A percentile compares a stretch with the other conserved stretches of the same genome.
These are phyloP conservation scores for Brevimyrus niger DNA, from an alignment of 2,113 vertebrate species.

Conservation along the genomic window DNA sequence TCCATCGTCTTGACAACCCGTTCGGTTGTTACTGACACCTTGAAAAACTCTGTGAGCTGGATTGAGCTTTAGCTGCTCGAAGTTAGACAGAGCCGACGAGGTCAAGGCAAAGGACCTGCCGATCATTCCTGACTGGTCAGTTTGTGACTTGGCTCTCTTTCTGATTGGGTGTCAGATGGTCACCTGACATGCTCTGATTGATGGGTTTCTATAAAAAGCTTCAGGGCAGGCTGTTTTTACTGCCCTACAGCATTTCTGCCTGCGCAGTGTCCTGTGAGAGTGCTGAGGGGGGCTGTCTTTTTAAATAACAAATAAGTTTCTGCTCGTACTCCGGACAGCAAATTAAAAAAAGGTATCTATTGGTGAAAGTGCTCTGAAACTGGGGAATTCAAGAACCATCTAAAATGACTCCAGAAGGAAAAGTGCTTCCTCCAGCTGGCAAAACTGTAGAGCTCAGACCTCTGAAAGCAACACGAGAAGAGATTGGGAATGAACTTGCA, in stretches of 20 bases:
- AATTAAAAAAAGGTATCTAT: background rate
- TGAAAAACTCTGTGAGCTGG: background rate
- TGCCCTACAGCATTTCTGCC: background rate
- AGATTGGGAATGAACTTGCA: background rate
- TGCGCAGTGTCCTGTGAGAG: background rate
- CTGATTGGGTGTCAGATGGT: background rate
- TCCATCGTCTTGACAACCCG: background rate
- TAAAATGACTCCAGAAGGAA: background rate
- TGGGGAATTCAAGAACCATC: constrained; percentile 1
- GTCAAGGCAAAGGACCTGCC: background rate
- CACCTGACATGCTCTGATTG: background rate
- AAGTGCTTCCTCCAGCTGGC: background rate
- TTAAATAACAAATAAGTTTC: background rate
- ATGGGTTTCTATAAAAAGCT: background rate
- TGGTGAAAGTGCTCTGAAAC: background rate
- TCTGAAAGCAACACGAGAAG: background rate
- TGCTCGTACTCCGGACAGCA: background rate
- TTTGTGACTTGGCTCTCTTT: background rate
- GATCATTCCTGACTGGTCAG: background rate
- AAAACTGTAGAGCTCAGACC: background rate
- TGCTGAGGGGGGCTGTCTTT: background rate
- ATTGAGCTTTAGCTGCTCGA: background rate
- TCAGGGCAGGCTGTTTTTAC: background rate
- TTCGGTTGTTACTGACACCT: background rate
- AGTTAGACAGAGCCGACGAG: background rate